Percentiles rank a stretch among this genome's conserved stretches.
These are phyloP conservation scores for Dysmachus trigonus DNA, from an alignment of 2,888 invertebrate species.

Conservation along the genomic window DNA sequence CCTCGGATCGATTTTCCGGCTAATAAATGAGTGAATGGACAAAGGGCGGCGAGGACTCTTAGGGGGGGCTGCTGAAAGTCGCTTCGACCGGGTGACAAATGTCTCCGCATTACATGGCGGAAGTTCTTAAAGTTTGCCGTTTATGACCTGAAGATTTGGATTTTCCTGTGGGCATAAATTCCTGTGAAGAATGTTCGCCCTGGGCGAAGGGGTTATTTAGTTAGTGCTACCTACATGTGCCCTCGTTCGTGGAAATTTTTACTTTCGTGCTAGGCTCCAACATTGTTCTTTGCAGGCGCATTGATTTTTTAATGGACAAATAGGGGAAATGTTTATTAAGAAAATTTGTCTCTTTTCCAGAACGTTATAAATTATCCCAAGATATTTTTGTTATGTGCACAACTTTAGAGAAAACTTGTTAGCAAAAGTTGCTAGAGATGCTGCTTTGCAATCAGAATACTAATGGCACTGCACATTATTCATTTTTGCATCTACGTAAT, in stretches of 20 bases:
- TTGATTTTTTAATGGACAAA: neutral
- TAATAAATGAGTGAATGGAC: conserved; percentile 11
- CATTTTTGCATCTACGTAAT: too few species aligned
- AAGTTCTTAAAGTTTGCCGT: conserved; percentile 34
- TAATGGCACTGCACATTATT: too few species aligned
- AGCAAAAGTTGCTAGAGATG: neutral
- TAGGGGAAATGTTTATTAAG: neutral
- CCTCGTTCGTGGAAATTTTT: neutral
- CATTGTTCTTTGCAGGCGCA: neutral
- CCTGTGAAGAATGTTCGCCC: neutral
- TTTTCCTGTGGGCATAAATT: conserved; percentile 23
- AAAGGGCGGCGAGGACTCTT: neutral
- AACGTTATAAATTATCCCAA: neutral
- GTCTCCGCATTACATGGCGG: conserved; percentile 31
- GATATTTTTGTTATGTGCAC: neutral
- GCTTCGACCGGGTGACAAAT: conserved; percentile 26
- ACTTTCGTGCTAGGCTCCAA: neutral
- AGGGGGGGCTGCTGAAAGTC: neutral
- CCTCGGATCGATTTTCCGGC: conserved; percentile 16
- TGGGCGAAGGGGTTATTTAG: neutral
- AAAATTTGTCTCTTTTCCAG: neutral
- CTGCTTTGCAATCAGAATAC: too few species aligned
- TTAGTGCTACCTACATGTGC: neutral
- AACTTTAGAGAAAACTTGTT: neutral
- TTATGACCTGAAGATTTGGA: conserved; percentile 28